Conservation (phyloP, 2,797 vertebrate genomes). For the Sebastiscus tertius region DNA sequence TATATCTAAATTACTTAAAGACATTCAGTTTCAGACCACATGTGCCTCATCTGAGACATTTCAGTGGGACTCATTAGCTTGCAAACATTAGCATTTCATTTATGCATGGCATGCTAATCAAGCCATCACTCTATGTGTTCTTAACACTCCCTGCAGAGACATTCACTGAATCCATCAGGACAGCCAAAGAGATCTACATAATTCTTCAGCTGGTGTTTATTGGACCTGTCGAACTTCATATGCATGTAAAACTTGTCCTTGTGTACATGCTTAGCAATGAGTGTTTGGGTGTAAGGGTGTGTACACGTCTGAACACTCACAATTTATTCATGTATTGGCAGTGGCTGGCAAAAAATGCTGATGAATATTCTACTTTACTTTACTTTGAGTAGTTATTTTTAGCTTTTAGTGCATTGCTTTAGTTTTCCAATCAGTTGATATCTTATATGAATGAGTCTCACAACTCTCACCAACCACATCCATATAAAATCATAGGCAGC, state of each 20-base stretch:
- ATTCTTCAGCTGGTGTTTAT: slow-evolving; percentile 13
- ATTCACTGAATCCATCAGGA: slow-evolving; percentile 21
- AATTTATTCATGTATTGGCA: background rate
- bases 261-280: background rate
- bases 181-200: slow-evolving; percentile 25
- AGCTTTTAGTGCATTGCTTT: background rate
- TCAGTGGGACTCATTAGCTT: slow-evolving; percentile 52
- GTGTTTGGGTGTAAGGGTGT: slow-evolving; percentile 1
- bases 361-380: background rate
- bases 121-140: slow-evolving; percentile 26
- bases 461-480: background rate
- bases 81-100: slow-evolving; percentile 45
- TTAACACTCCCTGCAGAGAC: slow-evolving; percentile 34
- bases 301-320: background rate
- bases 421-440: background rate
- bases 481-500: rapidly evolving
- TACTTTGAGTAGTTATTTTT: no score
- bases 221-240: slow-evolving; percentile 16
- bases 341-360: background rate
- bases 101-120: slow-evolving; percentile 55
- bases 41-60: slow-evolving; percentile 29
- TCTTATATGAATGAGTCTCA: background rate
- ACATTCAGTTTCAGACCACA: slow-evolving; percentile 20
- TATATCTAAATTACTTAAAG: slow-evolving; percentile 25
- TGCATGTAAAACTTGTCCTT: background rate